Conservation (phyloP, 2,113 vertebrate genomes). For the Periophthalmodon schlosseri region DNA sequence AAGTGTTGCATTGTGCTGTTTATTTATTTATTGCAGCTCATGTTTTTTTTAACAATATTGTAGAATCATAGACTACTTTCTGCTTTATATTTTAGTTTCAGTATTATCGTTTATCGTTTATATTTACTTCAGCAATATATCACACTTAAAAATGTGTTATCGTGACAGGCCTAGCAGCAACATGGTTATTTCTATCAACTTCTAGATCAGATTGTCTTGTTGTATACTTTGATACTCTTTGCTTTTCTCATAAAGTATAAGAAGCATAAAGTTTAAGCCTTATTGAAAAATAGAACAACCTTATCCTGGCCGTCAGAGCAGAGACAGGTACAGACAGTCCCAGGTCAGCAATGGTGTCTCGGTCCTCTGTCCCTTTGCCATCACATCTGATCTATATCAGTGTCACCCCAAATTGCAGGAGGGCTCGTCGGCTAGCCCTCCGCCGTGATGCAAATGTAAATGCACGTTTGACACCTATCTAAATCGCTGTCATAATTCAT, state of each 20-base stretch:
- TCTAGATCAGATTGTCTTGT: no score
- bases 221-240: no score
- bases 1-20: no score
- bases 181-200: no score
- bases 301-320: conserved; percentile 24
- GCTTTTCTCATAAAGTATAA: background rate
- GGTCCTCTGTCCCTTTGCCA: conserved; percentile 47
- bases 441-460: conserved; percentile 74
- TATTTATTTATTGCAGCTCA: no score
- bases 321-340: conserved; percentile 34
- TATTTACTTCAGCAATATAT: no score
- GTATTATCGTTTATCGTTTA: no score
- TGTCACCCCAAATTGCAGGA: conserved; percentile 68
- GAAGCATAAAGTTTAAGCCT: background rate
- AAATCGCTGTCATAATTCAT: conserved; percentile 80
- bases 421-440: conserved; percentile 58
- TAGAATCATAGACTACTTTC: no score
- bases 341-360: conserved; percentile 54
- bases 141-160: no score
- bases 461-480: conserved; percentile 72
- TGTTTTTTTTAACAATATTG: no score
- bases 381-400: conserved; percentile 68
- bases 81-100: no score
- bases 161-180: no score
- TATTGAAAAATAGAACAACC: conserved; percentile 29